Evolutionary conservation across 2,113 vertebrate genomes (phyloP).

Genomic region (Pluvianellus socialis): DNA sequence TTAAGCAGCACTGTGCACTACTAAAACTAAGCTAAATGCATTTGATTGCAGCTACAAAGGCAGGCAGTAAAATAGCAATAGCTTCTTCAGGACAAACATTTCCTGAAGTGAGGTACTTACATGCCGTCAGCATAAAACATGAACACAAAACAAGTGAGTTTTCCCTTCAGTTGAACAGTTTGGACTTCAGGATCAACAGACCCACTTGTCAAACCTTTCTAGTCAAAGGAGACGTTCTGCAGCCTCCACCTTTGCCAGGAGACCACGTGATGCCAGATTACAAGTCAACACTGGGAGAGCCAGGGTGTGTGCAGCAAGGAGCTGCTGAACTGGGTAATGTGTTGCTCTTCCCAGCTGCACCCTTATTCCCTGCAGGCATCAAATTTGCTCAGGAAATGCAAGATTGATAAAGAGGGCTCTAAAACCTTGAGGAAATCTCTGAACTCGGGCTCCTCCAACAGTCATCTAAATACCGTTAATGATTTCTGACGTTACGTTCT

Average conservation of each 20-base stretch:
- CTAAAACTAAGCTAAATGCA: constrained; percentile 40
- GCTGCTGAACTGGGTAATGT: background rate
- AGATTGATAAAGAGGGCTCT: background rate
- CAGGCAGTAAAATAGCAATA: background rate
- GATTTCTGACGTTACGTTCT: background rate
- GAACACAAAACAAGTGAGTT: constrained; percentile 6
- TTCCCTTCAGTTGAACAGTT: constrained; percentile 32
- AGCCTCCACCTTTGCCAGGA: constrained; percentile 24
- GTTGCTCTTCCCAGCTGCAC: background rate
- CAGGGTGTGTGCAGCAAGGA: background rate
- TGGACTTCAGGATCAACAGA: constrained; percentile 44
- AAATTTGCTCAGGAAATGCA: background rate
- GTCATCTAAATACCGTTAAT: background rate
- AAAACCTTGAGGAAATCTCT: background rate
- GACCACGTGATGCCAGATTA: constrained; percentile 36
- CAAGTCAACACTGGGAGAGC: background rate
- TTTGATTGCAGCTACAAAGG: constrained; percentile 26
- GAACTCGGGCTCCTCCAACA: background rate
- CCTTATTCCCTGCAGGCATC: background rate
- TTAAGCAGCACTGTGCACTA: constrained; percentile 30
- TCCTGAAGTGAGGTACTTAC: constrained; percentile 40
- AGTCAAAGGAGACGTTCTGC: background rate
- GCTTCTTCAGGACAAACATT: background rate
- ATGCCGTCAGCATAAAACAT: background rate
- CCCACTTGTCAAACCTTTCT: constrained; percentile 19